A percentile compares a stretch with the other conserved stretches of the same genome.
These are phyloP conservation scores for Crossaster papposus DNA, from an alignment of 53 echinoderm and acorn worm genomes.

Conservation along the genomic window DNA sequence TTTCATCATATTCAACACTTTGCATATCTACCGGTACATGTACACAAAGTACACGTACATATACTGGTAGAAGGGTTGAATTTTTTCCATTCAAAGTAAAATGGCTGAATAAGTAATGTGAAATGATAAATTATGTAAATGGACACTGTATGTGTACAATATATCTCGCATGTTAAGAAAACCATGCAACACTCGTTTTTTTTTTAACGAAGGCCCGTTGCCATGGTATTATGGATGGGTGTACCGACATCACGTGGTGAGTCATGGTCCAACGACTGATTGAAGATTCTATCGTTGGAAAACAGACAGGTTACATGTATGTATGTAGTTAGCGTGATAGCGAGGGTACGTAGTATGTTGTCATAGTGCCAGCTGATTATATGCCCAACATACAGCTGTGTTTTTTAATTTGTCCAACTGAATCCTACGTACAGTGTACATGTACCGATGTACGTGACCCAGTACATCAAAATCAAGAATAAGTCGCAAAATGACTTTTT, in stretches of 20 bases:
- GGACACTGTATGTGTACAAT: background rate
- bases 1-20: background rate
- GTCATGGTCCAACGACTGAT: background rate
- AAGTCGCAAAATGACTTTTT: too few relatives aligned
- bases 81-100: background rate
- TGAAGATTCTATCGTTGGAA: background rate
- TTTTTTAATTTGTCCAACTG: background rate
- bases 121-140: too few relatives aligned
- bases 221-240: constrained; percentile 21
- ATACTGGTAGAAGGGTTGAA: background rate
- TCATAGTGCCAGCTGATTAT: background rate
- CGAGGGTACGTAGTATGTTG: too few relatives aligned
- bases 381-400: background rate
- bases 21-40: background rate
- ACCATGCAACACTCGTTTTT: background rate
- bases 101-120: too few relatives aligned
- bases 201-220: background rate
- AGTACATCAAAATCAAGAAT: too few relatives aligned
- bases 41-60: too few relatives aligned
- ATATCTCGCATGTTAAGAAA: background rate
- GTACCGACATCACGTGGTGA: background rate
- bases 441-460: too few relatives aligned
- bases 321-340: background rate
- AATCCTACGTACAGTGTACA: background rate
- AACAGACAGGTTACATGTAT: background rate